Base-by-base conservation (phyloP, 2,888 invertebrate species). In the Xanthorhoe spadicearia region DNA sequence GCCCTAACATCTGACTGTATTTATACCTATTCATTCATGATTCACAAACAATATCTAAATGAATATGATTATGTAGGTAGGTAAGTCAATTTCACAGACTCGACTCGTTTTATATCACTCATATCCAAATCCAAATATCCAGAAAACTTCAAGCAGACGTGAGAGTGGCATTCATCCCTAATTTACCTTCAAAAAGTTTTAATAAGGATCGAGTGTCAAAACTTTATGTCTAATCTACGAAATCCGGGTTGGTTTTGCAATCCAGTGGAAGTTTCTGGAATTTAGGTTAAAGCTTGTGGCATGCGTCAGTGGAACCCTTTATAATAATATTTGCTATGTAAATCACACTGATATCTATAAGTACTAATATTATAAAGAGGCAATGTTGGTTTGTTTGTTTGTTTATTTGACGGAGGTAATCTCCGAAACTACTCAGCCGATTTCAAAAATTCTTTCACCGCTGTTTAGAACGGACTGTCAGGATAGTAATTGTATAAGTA, bases 141-240 rank as follows among this genome's bases (percentile, higher is more conserved):
- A 46, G 46, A 63, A 57, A 46, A 46, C 50, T 55, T 56, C 62
- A 55, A 49, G 32, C 58, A 63, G 54, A 63, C 56, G 28, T 64
- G 43, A 32, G 60, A 60, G 56, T 67, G 49, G 53, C 13, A 67
- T 57, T 67, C 60, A 61, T 60, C 54, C 28, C 60, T 61, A 61
- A 67, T 67, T 67, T 61, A 67, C 67, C 52, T 61, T 32, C 28
- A 60, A 60, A 67, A 73, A 69, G 63, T 70, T 70, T 64, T 70
- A 70, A 70, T 66, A 73, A 66, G 68, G 71, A 69, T 69, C 68
- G 64, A 69, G 60, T 72, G 57, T 68, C 66, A 58, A 53, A 69
- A 66, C 62, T 66, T 69, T 50, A 23, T 9, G 52, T 52, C 46
- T 54, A 59, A 54, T 57, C 35, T 49, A 62, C 58, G 28, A n/a